Evolutionary conservation across 2,797 vertebrate species (phyloP), one percentile per base, ranked within the genome.

Genomic region (Hypotaenidia philippensis): DNA sequence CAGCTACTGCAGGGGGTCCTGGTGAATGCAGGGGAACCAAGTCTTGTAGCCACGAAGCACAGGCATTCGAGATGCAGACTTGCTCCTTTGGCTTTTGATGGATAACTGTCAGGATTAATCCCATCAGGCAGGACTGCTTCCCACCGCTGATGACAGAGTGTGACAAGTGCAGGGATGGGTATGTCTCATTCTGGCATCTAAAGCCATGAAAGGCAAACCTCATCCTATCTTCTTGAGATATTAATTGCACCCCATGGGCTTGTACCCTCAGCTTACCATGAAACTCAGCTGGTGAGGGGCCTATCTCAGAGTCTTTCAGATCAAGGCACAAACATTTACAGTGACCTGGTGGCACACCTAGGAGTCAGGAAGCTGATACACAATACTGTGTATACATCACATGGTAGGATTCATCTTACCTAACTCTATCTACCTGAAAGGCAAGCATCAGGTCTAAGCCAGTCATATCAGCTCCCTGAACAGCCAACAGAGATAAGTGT

Each of bases 391-490:
- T 40, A 44, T 52, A 31, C 65, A 59, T 65, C 92, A 72, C 76
- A 10, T 9, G 83, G 79, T 36, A 93, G 95, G 95, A 95, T 88
- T 97, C 96, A 90, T 89, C 90, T 97, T 97, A 97, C 96, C 91
- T 84, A 82, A 89, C 77, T 56, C 93, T 91, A 91, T 91, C 95
- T 49, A 95, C 83, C 91, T 92, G 95, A 95, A 90, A 96, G 88
- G 59, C 55, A 94, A 93, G 94, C 86, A 52, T 32, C 90, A 41
- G 69, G 17, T 90, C 94, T 72, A 68, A 56, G 65, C 34, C 57
- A 60, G 74, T 93, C 93, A 88, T 81, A 61, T 83, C 38, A 97
- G 76, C 93, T 94, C 79, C 79, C 87, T 41, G 41, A 78, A 55
- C 2, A 91, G 91, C 19, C 91, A 83, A 74, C 61, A 79, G 76